Base-by-base conservation (phyloP, 2,888 invertebrate species). In the Pristionchus exspectatus region DNA sequence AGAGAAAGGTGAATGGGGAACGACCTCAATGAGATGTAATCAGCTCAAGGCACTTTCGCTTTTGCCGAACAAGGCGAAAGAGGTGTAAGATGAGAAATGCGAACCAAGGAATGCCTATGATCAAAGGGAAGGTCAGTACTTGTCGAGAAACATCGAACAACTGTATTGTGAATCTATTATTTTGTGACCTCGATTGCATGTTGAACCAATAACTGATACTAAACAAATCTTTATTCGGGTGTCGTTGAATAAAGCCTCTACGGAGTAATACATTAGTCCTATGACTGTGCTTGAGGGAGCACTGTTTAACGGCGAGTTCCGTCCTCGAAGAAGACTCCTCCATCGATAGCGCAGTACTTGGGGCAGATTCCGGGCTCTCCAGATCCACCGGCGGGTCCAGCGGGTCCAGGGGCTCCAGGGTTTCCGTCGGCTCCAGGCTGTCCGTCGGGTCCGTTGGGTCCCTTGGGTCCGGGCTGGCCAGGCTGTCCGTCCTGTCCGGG, bases 271-370 rank as follows among this genome's bases (percentile, higher is more conserved):
- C n/a, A 33, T 85, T 85, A 85, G 33, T 85, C 84, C 84, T 85
- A 85, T 85, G 56, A 74, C 30, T 74, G 84, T 85, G 33, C 30
- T 30, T 27, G 30, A 30, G 10, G 14, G 18, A 24, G 72, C n/a
- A 50, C 72, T 12, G 72, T 63, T 90, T 90, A 90, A 87, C 90
- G 90, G 89, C 90, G 90, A 85, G 92, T 92, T 88, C 92, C 92
- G 90, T 92, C 92, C 90, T 92, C 92, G 92, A 92, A 92, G 92
- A 92, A 92, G 88, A 92, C 92, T 89, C 92, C 92, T 83, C 92
- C 92, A 90, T 92, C 92, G 92, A 93, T 91, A 91, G 92, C 92
- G 90, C 92, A 92, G 91, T 92, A 92, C 89, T 92, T 92, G 86
- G 92, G 92, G 91, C 92, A 92, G 90, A 92, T 92, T 72, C 92